Conservation (phyloP, 30 jellyfish, hydroid and myxozoan species). For the Hydractinia symbiolongicarpus region DNA sequence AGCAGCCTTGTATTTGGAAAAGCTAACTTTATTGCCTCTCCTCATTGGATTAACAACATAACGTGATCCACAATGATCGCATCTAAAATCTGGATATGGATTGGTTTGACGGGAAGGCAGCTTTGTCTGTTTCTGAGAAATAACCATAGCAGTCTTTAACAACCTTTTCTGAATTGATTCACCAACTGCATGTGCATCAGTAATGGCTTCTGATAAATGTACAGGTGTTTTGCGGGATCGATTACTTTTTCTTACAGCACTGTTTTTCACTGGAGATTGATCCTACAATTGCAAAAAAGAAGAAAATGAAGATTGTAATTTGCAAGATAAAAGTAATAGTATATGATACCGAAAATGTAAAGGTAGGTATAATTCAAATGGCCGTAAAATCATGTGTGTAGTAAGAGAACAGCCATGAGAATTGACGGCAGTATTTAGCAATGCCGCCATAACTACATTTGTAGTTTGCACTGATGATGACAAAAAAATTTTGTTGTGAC, state of each 20-base stretch:
- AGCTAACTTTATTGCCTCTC: slow-evolving; percentile 60
- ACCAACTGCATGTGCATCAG: not conserved
- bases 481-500: too few relatives aligned
- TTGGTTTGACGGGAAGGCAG: slow-evolving; percentile 1
- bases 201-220: not conserved
- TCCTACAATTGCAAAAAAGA: too few relatives aligned
- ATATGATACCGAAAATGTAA: too few relatives aligned
- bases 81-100: slow-evolving; percentile 38
- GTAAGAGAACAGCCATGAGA: too few relatives aligned
- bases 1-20: slow-evolving; percentile 55
- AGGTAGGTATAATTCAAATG: too few relatives aligned
- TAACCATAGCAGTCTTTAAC: not conserved
- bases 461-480: too few relatives aligned
- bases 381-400: too few relatives aligned
- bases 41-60: slow-evolving; percentile 77
- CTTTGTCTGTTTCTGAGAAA: not conserved
- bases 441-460: too few relatives aligned
- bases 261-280: too few relatives aligned
- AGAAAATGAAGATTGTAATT: too few relatives aligned
- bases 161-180: slow-evolving; percentile 1
- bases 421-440: too few relatives aligned
- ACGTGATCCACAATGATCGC: slow-evolving; percentile 78
- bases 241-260: not conserved
- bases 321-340: too few relatives aligned
- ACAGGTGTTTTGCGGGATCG: slow-evolving; percentile 12